Conservation (phyloP, 2,113 vertebrate species). For the Rostratula benghalensis region DNA sequence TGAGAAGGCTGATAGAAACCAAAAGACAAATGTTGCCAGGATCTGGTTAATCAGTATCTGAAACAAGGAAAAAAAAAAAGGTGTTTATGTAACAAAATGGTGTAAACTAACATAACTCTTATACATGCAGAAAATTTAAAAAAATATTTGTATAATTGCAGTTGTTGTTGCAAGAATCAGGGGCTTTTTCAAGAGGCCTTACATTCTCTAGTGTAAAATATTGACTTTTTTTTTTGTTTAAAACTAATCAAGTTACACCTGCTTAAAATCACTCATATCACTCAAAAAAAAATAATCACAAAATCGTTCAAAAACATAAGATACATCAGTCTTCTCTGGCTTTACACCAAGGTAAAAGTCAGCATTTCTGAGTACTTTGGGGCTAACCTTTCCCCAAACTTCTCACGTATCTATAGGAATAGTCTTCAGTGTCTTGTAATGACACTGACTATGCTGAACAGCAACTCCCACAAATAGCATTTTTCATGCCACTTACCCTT, state of each 20-base stretch:
- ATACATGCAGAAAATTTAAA: not conserved
- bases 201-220: not conserved
- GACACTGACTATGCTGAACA: not conserved
- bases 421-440: not conserved
- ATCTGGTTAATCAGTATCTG: not conserved
- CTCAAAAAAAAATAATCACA: not conserved
- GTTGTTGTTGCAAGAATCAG: not conserved
- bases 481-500: not conserved
- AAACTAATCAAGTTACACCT: not conserved
- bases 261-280: not conserved
- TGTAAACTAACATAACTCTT: not conserved
- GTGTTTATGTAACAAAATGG: not conserved
- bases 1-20: not conserved
- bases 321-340: not conserved
- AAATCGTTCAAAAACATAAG: not conserved
- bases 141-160: not conserved
- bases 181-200: not conserved
- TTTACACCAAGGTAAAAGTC: not conserved
- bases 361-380: not conserved
- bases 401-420: not conserved
- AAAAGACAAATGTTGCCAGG: not conserved
- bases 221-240: not conserved
- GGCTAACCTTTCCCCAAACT: not conserved
- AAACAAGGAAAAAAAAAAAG: rapidly evolving
- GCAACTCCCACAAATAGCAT: not conserved